Evolutionary conservation across 2,113 vertebrate genomes (phyloP).

Genomic region (Cyphomyrus discorhynchus): DNA sequence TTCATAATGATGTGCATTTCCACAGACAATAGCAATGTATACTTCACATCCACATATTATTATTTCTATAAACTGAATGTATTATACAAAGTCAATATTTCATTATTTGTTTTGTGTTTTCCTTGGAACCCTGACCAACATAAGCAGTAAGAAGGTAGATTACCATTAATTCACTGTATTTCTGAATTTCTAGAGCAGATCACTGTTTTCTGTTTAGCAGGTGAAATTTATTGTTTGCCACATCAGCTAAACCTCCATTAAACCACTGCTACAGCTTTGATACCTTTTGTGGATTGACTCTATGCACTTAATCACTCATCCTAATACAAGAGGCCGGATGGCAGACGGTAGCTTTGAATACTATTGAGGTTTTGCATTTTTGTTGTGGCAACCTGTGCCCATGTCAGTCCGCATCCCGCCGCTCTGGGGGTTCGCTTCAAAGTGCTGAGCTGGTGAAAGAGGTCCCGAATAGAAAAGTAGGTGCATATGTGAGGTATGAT

Average conservation of each 20-base stretch:
- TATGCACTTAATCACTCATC: not conserved
- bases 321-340: not conserved
- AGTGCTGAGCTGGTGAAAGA: slow-evolving; percentile 2
- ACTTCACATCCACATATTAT: not conserved
- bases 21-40: not conserved
- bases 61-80: not conserved
- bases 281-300: not conserved
- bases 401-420: not conserved
- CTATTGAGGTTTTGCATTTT: not conserved
- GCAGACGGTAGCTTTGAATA: not conserved
- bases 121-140: not conserved
- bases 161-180: not conserved
- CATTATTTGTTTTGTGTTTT: not conserved
- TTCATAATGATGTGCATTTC: not conserved
- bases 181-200: not conserved
- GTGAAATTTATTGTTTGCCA: not conserved
- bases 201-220: not conserved
- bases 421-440: not conserved
- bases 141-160: not conserved
- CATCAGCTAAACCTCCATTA: not conserved
- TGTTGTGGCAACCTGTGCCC: not conserved
- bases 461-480: not conserved
- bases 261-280: not conserved
- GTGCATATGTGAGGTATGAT: not conserved
- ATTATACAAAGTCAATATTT: not conserved